Conservation (phyloP, 2,888 invertebrate genomes). For the Papilio demoleus region DNA sequence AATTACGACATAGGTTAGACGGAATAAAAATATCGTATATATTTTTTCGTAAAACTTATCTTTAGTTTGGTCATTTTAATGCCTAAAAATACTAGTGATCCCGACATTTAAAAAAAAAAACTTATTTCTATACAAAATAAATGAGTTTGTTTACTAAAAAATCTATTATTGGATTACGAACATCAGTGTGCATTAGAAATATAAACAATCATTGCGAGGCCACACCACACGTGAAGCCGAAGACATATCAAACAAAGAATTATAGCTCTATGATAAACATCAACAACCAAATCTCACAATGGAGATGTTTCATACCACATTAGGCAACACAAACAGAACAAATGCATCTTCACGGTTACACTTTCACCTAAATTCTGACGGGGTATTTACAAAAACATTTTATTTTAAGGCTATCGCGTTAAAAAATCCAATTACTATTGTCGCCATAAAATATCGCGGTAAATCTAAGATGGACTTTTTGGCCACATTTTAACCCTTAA, state of each 20-base stretch:
- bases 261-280: slow-evolving; percentile 26
- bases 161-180: slow-evolving; percentile 17
- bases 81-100: no score
- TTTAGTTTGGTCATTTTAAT: no score
- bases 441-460: no score
- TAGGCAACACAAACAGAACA: slow-evolving; percentile 34
- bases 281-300: slow-evolving; percentile 33
- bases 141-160: neutral
- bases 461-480: no score
- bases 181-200: slow-evolving; percentile 34
- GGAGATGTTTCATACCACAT: slow-evolving; percentile 39
- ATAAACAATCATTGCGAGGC: slow-evolving; percentile 34
- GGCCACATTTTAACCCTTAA: no score
- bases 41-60: neutral
- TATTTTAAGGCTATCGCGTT: neutral
- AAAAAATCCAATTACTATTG: no score
- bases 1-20: neutral
- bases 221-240: slow-evolving; percentile 31
- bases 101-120: no score
- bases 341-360: no score
- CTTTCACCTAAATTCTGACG: neutral
- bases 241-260: slow-evolving; percentile 37
- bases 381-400: no score
- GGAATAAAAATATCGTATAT: neutral
- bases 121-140: no score